These are phyloP conservation scores for Heliopora coerulea DNA, from an alignment of 92 coral and sea anemone genomes.

Conservation along the genomic window DNA sequence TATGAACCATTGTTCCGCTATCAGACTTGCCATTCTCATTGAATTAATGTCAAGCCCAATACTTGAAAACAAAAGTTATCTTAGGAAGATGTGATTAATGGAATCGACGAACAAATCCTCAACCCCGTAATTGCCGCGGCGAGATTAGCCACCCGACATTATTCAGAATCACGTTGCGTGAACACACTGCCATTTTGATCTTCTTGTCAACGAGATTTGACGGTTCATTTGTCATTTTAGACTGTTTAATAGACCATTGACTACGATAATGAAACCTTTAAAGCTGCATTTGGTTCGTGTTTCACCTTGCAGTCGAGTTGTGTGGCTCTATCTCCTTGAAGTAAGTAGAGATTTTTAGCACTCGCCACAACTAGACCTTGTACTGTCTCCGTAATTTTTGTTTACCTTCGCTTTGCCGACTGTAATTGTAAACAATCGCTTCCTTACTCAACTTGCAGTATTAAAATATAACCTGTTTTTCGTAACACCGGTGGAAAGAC, in stretches of 20 bases:
- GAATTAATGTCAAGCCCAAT: neutral
- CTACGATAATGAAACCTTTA: constrained; percentile 47
- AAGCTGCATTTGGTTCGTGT: constrained; percentile 72
- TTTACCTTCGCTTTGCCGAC: constrained; percentile 11
- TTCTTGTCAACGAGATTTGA: too few species aligned
- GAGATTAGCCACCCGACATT: too few species aligned
- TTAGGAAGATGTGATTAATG: neutral
- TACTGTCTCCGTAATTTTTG: neutral
- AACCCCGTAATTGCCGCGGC: too few species aligned
- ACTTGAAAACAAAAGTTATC: neutral
- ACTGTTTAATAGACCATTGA: constrained; percentile 3
- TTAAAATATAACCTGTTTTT: neutral
- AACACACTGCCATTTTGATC: too few species aligned
- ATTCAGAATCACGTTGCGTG: neutral
- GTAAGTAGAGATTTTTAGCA: constrained; percentile 53
- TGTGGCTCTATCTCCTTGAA: constrained; percentile 81
- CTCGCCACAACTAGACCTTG: neutral
- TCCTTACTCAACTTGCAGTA: neutral
- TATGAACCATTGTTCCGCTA: neutral
- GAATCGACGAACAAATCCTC: neutral
- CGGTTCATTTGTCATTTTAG: neutral
- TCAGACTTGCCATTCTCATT: neutral
- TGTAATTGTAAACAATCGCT: neutral
- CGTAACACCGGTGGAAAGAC: neutral
- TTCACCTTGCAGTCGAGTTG: constrained; percentile 83